Percentiles rank a stretch among this genome's conserved stretches.
Conservation (phyloP, 1,140 invertebrate genomes). For the Drosophila subpulchrella region DNA sequence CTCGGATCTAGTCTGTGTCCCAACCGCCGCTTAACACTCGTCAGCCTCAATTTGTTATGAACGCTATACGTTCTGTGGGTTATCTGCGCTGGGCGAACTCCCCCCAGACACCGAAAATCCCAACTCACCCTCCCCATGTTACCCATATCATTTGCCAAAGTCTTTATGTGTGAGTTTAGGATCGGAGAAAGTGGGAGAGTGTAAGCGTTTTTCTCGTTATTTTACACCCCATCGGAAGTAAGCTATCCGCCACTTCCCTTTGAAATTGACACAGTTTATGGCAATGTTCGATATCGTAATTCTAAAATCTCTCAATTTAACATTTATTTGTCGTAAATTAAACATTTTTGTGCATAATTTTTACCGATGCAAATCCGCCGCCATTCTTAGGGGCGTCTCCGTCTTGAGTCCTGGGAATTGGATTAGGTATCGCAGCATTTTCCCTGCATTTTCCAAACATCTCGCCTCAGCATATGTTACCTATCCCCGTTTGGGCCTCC, state of each 20-base stretch:
- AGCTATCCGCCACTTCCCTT: constrained; percentile 2
- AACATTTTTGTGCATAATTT: constrained; percentile 65
- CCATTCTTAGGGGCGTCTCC: constrained; percentile 10
- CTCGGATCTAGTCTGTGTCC: constrained; percentile 43
- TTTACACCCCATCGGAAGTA: constrained; percentile 73
- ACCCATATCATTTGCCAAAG: constrained; percentile 73
- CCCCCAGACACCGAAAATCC: constrained; percentile 11
- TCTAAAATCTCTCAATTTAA: constrained; percentile 81
- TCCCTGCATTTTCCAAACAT: background rate
- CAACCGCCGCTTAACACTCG: constrained; percentile 73
- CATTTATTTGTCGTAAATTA: constrained; percentile 82
- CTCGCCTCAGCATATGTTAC: constrained; percentile 44
- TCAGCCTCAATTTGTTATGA: constrained; percentile 79
- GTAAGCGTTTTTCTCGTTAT: constrained; percentile 69
- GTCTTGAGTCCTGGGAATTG: constrained; percentile 10
- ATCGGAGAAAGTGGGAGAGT: constrained; percentile 33
- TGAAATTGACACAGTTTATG: constrained; percentile 65
- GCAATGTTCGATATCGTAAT: constrained; percentile 63
- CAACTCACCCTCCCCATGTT: constrained; percentile 11
- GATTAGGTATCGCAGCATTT: constrained; percentile 7
- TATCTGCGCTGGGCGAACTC: constrained; percentile 56
- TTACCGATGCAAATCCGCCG: constrained; percentile 26
- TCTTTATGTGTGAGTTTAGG: constrained; percentile 32
- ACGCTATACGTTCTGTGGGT: constrained; percentile 46
- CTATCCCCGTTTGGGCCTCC: constrained; percentile 3